Evolutionary conservation across 2,797 vertebrate species (phyloP).

Genomic region (Atherinosoma microstoma): DNA sequence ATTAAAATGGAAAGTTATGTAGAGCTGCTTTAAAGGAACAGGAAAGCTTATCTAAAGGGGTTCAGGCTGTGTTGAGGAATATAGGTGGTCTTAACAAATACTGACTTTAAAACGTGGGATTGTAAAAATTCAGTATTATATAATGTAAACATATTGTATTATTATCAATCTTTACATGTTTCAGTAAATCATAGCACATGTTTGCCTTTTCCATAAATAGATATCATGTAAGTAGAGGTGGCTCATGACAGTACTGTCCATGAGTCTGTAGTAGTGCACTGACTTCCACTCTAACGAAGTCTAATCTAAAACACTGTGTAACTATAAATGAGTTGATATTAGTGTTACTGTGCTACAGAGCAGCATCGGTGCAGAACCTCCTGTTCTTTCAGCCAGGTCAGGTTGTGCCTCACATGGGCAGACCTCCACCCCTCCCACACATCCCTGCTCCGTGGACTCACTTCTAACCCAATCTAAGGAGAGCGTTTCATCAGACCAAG

Average conservation of each 20-base stretch:
- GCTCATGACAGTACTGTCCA: background rate
- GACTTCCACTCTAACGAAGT: background rate
- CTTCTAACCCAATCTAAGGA: slow-evolving; percentile 35
- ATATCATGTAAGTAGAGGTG: background rate
- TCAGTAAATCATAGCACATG: background rate
- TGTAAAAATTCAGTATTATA: no score
- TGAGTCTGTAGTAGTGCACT: background rate
- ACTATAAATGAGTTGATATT: background rate
- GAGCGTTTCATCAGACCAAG: slow-evolving; percentile 39
- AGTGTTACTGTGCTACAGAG: background rate
- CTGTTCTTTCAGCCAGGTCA: slow-evolving; percentile 29
- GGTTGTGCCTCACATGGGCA: slow-evolving; percentile 13
- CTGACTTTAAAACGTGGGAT: no score
- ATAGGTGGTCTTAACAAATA: background rate
- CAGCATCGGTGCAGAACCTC: background rate
- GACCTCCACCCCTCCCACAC: slow-evolving; percentile 12
- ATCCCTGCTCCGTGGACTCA: slow-evolving; percentile 23
- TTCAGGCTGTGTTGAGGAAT: background rate
- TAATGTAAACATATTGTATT: background rate
- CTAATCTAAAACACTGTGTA: background rate
- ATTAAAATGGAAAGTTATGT: no score
- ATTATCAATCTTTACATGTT: background rate
- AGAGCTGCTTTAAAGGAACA: background rate
- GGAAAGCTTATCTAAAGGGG: background rate
- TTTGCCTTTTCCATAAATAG: background rate